Percentiles rank a stretch among this genome's conserved stretches.
Evolutionary conservation across 1,140 invertebrate species (phyloP).

Genomic region (Leptinotarsa lineolata): DNA sequence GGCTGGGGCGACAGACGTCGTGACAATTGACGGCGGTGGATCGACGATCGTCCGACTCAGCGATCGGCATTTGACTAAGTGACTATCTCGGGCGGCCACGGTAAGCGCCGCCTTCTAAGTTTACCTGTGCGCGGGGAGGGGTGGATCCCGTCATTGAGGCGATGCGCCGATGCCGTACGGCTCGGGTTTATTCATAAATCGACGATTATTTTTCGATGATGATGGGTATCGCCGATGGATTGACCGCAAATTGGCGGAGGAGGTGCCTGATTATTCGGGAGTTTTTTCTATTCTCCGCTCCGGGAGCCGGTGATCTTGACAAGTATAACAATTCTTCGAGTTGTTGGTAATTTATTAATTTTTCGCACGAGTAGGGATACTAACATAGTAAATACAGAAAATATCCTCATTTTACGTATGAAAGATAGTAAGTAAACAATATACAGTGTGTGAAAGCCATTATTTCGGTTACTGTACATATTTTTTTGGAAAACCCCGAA

Average conservation of each 20-base stretch:
- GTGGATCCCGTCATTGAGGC: slow-evolving; percentile 44
- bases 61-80: slow-evolving; percentile 54
- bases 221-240: background rate
- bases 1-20: slow-evolving; percentile 29
- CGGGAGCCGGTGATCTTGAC: background rate
- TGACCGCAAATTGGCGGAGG: background rate
- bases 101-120: slow-evolving; percentile 48
- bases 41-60: slow-evolving; percentile 32
- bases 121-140: slow-evolving; percentile 50
- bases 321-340: background rate
- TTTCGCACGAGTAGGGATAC: no score
- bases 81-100: slow-evolving; percentile 47
- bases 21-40: slow-evolving; percentile 41
- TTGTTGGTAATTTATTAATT: background rate
- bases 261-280: background rate
- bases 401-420: background rate
- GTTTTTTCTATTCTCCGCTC: background rate
- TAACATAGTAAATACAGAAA: background rate
- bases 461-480: no score
- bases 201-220: slow-evolving; percentile 36
- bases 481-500: no score
- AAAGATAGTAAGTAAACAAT: no score
- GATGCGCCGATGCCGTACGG: slow-evolving; percentile 31
- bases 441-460: no score
- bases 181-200: slow-evolving; percentile 51